phyloP scores from a whole-genome alignment of 2,797 vertebrate species.

The Zenarchopterus dispar region DNA sequence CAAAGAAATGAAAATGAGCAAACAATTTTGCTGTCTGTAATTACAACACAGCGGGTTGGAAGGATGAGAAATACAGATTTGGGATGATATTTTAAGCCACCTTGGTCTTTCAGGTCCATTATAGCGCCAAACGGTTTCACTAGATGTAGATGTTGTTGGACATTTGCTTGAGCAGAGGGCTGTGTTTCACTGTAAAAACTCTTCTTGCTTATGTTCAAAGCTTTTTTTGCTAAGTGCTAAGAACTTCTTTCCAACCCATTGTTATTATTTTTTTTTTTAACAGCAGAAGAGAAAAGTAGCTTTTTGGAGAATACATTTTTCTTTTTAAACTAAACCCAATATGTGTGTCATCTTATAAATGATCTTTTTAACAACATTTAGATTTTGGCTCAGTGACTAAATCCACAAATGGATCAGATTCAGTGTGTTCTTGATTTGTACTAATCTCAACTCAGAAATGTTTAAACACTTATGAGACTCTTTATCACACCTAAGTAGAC shows the following conservation, averaged over 20 bases:
- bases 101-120: slow-evolving; percentile 16
- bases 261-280: too few species aligned
- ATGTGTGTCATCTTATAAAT: too few species aligned
- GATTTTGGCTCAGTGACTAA: too few species aligned
- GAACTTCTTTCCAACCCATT: too few species aligned
- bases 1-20: slow-evolving; percentile 26
- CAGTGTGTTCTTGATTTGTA: not conserved
- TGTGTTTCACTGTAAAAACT: slow-evolving; percentile 15
- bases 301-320: too few species aligned
- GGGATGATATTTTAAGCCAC: slow-evolving; percentile 35
- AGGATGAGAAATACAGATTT: slow-evolving; percentile 15
- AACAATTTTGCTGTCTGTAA: slow-evolving; percentile 30
- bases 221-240: too few species aligned
- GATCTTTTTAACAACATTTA: too few species aligned
- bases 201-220: too few species aligned
- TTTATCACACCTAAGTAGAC: slow-evolving; percentile 9
- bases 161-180: slow-evolving; percentile 23
- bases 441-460: not conserved
- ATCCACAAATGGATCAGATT: not conserved
- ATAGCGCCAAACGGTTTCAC: slow-evolving; percentile 28
- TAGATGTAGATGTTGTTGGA: slow-evolving; percentile 37
- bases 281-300: too few species aligned
- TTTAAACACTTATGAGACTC: slow-evolving; percentile 1
- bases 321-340: too few species aligned
- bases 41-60: slow-evolving; percentile 17